Evolutionary conservation across 2,113 vertebrate genomes (phyloP), one percentile per base, ranked within the genome.

Genomic region (Nothobranchius kuhntae): DNA sequence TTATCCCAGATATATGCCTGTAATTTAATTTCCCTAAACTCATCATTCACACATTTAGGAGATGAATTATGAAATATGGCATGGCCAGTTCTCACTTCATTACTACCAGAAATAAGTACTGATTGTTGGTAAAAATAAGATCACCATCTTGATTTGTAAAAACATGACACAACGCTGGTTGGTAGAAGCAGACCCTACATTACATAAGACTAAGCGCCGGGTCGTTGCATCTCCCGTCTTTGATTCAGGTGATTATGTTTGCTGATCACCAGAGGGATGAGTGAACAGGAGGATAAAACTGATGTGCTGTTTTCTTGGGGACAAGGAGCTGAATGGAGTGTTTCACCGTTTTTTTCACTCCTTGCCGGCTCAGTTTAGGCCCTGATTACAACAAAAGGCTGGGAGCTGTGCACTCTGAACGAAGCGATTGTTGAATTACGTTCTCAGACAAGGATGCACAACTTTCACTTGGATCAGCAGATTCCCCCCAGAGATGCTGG

Each of bases 191-290:
- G 77, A 77, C 44, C 59, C 42, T 9, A 13, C 65, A 75, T 71
- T 62, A 64, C 26, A 52, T 24, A 40, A 11, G 17, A 52, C 48
- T 46, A 53, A 78, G 68, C 72, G 86, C 45, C 51, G 68, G 66
- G 70, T 47, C 75, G 48, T 78, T 73, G 77, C 72, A 80, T 84
- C 80, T 75, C 58, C 44, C 68, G 84, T 79, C 82, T 72, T 51
- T 60, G 73, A 69, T 79, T 59, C 36, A 47, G 69, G 36, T 13
- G 24, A 63, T 85, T 65, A 3, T 40, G 70, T 81, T 80, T 30
- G 11, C 68, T 46, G 86, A 78, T 79, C 85, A 86, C 86, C 70
- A 53, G 67, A 66, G 70, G 61, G 74, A 83, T 73, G 65, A 78
- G 66, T n/a, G 48, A 77, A 61, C 66, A 51, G 60, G 65, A 48